Evolutionary conservation across 2,888 invertebrate species (phyloP).

Genomic region (Pandemis heparana): DNA sequence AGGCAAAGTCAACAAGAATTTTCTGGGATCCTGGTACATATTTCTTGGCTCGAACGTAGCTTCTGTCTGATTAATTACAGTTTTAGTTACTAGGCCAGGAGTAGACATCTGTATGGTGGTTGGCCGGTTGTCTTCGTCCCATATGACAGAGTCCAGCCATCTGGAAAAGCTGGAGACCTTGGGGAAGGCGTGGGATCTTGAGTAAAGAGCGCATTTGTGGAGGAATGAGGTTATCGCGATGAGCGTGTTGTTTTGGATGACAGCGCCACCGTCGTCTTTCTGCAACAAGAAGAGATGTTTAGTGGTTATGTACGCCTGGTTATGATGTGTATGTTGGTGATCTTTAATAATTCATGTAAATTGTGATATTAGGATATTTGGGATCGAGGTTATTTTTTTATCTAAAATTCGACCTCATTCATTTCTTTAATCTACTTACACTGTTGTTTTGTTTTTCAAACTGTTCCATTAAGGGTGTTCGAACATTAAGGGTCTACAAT

Average conservation of each 20-base stretch:
- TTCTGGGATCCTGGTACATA: slow-evolving; percentile 60
- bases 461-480: too few relatives aligned
- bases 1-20: slow-evolving; percentile 71
- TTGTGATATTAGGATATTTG: too few relatives aligned
- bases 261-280: slow-evolving; percentile 79
- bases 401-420: too few relatives aligned
- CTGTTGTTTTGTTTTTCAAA: too few relatives aligned
- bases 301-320: slow-evolving; percentile 3
- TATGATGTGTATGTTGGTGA: neutral
- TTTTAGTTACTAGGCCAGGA: slow-evolving; percentile 41
- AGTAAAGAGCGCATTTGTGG: slow-evolving; percentile 74
- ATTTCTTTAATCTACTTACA: too few relatives aligned
- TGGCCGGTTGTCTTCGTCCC: slow-evolving; percentile 73
- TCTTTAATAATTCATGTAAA: neutral
- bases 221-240: slow-evolving; percentile 69
- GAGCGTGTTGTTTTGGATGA: slow-evolving; percentile 76
- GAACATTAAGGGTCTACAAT: too few relatives aligned
- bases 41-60: slow-evolving; percentile 42
- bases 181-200: slow-evolving; percentile 75
- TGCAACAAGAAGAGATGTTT: slow-evolving; percentile 51
- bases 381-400: too few relatives aligned
- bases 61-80: slow-evolving; percentile 52
- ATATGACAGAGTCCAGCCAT: slow-evolving; percentile 76
- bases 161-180: slow-evolving; percentile 67
- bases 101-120: slow-evolving; percentile 51